Evolutionary conservation across 2,113 vertebrate genomes (phyloP), one percentile per base, ranked within the genome.

Genomic region (Melanerpes aurifrons): DNA sequence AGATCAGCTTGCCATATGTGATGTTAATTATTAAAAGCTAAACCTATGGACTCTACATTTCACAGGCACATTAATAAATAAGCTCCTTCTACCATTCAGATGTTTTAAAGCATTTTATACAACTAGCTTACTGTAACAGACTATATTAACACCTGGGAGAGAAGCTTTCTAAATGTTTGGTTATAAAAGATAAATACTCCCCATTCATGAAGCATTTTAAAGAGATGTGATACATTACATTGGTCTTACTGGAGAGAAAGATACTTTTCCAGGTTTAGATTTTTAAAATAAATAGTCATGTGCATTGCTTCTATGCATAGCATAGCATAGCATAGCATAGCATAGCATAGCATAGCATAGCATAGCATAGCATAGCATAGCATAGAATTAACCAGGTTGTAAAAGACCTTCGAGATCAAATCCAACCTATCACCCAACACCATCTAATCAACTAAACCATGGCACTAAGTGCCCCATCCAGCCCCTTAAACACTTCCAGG

Each of bases 141-240:
- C 58, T 75, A 58, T 81, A 62, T 81, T 87, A 94, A 61, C 19
- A 56, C 73, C 80, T 78, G 25, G 15, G 24, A 89, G 29, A 92
- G 19, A 80, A 63, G 68, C 12, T 85, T 70, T 76, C 87, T 93
- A 89, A 62, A 85, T 61, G 17, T 79, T 45, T 90, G 48, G 31
- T 80, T 92, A 58, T 50, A 92, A 86, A 96, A 93, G 75, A 96
- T 77, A 88, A 94, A 47, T 40, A n/a, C 32, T 80, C 50, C 7
- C 68, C 80, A 59, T 63, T 81, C 47, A 71, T 64, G 77, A 86
- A 35, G 21, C 19, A 81, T 70, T 86, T 90, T 57, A 88, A 86
- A 86, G 63, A 29, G 25, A 62, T 47, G 7, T 78, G 54, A 94
- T 89, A 89, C 12, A 57, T 73, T 82, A 64, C 67, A 28, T 61